These are phyloP conservation scores for Pandemis corylana DNA, from an alignment of 2,888 invertebrate genomes.

Conservation along the genomic window DNA sequence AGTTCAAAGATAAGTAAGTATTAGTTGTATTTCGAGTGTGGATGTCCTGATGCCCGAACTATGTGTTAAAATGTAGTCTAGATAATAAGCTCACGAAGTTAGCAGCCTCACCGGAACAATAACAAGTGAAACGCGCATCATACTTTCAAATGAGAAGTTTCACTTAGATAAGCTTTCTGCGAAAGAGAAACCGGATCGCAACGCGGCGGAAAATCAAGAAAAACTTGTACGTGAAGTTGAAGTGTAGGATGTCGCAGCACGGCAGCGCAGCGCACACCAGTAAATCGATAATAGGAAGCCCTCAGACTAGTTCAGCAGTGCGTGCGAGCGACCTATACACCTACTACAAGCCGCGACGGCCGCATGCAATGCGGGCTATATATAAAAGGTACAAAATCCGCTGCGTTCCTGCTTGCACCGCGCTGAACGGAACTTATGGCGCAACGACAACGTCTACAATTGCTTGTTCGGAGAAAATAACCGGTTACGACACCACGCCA, in stretches of 20 bases:
- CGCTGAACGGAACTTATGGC: conserved; percentile 76
- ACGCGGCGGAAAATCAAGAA: conserved; percentile 66
- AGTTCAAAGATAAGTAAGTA: neutral
- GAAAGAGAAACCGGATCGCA: conserved; percentile 71
- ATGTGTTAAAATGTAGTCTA: neutral
- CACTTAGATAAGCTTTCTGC: conserved; percentile 66
- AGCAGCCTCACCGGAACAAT: conserved; percentile 29
- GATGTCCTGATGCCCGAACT: neutral
- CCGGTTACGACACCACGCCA: conserved; percentile 63
- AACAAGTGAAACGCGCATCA: conserved; percentile 65
- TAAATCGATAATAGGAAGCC: conserved; percentile 84
- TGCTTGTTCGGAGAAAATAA: conserved; percentile 75
- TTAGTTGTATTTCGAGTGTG: neutral
- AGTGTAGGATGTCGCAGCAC: conserved; percentile 61
- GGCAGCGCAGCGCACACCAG: conserved; percentile 67
- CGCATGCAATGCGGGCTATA: conserved; percentile 83
- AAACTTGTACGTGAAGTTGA: conserved; percentile 64
- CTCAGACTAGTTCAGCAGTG: conserved; percentile 85
- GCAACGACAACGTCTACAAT: conserved; percentile 78
- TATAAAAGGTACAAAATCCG: conserved; percentile 68
- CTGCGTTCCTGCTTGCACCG: conserved; percentile 63
- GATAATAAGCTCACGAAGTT: conserved; percentile 18
- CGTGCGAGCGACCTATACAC: conserved; percentile 84
- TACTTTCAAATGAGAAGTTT: conserved; percentile 68
- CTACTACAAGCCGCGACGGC: conserved; percentile 65